Evolutionary conservation across 2,888 invertebrate species (phyloP), one percentile per base, ranked within the genome.

Genomic region (Pseudococcus viburni): DNA sequence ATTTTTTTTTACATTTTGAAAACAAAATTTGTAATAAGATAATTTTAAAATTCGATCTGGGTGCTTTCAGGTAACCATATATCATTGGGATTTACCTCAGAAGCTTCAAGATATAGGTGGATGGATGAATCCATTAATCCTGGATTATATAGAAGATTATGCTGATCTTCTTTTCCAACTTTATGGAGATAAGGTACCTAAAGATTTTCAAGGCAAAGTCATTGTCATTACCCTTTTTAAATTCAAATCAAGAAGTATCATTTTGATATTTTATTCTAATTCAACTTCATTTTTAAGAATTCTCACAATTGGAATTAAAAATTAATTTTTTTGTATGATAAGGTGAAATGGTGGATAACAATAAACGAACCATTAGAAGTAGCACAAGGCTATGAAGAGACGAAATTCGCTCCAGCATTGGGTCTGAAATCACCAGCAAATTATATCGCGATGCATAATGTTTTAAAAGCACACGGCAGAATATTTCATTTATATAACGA

Each of bases 71-170:
- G 90, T 90, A 7, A 90, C 90, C 0, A 89, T 91, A 64, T 94
- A 94, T 92, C 95, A 95, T 90, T 94, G 94, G 94, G 94, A 95
- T 22, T 64, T 64, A 64, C 64, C 64, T 2, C 64, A 94, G 90
- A 89, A 90, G 2, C 90, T 91, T 2, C 91, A 91, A 92, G 93
- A 94, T 85, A 91, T 94, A 6, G 94, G 95, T 0, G 95, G 94
- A 3, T 95, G 94, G 94, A 92, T 93, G 0, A 95, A 95, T 91
- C 93, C 94, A 0, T 93, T 94, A 90, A 94, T 95, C 4, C 93
- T 94, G 19, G 94, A 94, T 46, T 93, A 94, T 89, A 95, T 93
- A 90, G 93, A 93, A 33, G 94, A 95, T 90, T 95, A 94, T 89
- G 94, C 94, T 0, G 92, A 92, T 90, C 91, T 94, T 46, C 91